Evolutionary conservation across 2,113 vertebrate species (phyloP).

Genomic region (Bufo bufo): DNA sequence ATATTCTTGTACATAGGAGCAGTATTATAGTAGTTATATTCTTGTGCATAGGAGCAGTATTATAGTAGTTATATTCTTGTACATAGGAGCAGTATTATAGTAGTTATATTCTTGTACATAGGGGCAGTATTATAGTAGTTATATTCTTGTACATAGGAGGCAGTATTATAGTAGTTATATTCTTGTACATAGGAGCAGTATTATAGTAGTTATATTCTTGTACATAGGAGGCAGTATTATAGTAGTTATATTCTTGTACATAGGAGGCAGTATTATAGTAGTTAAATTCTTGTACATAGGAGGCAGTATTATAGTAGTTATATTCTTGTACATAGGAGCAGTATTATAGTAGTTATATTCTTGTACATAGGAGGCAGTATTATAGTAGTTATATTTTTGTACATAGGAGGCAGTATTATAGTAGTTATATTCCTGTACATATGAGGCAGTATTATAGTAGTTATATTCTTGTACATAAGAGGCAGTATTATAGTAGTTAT

Average conservation of each 20-base stretch:
- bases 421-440: constrained; percentile 3
- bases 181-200: neutral
- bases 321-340: neutral
- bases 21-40: constrained; percentile 3
- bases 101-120: constrained; percentile 11
- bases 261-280: constrained; percentile 1
- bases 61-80: constrained; percentile 1
- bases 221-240: neutral
- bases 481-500: no score
- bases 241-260: constrained; percentile 4
- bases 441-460: no score
- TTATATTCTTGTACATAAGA: no score
- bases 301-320: constrained; percentile 8
- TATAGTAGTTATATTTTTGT: constrained; percentile 11
- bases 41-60: neutral
- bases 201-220: constrained; percentile 10
- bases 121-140: neutral
- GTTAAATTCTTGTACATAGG: neutral
- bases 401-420: neutral
- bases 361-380: neutral
- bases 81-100: neutral
- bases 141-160: constrained; percentile 7
- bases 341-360: neutral
- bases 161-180: constrained; percentile 13
- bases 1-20: no score